Conservation (phyloP, 2,888 invertebrate species). For the Psylliodes chrysocephalus region DNA sequence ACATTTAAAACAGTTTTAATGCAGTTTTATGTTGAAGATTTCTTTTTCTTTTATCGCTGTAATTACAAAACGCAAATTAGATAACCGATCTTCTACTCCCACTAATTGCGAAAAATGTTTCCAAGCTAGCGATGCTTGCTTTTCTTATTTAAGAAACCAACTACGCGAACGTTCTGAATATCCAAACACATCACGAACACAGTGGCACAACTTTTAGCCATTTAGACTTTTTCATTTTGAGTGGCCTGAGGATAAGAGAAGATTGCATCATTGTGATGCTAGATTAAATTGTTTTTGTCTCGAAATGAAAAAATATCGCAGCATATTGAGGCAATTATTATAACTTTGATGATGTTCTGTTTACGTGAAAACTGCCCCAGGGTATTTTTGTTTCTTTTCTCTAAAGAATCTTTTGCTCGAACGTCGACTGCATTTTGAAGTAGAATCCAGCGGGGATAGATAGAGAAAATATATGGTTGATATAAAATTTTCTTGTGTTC, state of each 20-base stretch:
- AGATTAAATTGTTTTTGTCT: slow-evolving; percentile 60
- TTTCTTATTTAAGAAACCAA: slow-evolving; percentile 6
- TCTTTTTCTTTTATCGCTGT: not conserved
- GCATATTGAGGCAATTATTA: slow-evolving; percentile 47
- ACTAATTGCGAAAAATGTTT: slow-evolving; percentile 7
- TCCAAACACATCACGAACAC: slow-evolving; percentile 18
- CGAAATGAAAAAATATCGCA: slow-evolving; percentile 45
- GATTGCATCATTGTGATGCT: slow-evolving; percentile 60
- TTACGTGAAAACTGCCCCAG: slow-evolving; percentile 27
- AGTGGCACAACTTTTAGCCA: slow-evolving; percentile 23
- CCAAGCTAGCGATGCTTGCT: not conserved
- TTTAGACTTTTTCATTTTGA: slow-evolving; percentile 32
- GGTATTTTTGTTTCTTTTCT: slow-evolving; percentile 18
- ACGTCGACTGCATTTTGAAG: not conserved
- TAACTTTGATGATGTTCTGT: slow-evolving; percentile 38
- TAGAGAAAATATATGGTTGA: not conserved
- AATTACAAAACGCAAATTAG: not conserved
- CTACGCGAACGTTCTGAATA: slow-evolving; percentile 4
- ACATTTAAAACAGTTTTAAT: no score
- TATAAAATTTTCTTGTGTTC: not conserved
- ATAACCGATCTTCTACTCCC: not conserved
- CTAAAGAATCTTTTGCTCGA: slow-evolving; percentile 6
- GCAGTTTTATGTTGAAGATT: not conserved
- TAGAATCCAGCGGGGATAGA: not conserved
- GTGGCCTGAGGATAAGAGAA: slow-evolving; percentile 54